Percentiles rank a stretch among this genome's conserved stretches.
phyloP scores from a whole-genome alignment of 2,797 vertebrate species.

The Eospalax fontanierii region DNA sequence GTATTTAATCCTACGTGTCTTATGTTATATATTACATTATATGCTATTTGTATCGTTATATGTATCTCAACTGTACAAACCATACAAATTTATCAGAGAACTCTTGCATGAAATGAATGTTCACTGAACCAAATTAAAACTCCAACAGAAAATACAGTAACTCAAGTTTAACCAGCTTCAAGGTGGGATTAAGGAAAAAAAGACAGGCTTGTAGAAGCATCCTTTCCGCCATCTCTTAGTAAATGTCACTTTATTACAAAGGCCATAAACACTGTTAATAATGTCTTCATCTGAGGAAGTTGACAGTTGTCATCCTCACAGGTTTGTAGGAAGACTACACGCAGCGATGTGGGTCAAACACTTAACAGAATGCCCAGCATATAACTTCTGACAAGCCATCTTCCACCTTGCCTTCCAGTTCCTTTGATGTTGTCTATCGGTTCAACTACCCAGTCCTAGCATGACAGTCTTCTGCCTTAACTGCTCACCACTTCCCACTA shows the following conservation, averaged over 20 bases:
- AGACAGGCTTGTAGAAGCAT: neutral
- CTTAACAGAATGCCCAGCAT: neutral
- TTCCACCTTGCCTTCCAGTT: neutral
- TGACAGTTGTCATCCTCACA: neutral
- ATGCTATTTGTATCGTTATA: constrained; percentile 63
- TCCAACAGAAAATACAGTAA: constrained; percentile 30
- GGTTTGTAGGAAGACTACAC: neutral
- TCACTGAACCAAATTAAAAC: constrained; percentile 58
- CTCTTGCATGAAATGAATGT: constrained; percentile 3
- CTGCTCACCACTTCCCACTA: neutral
- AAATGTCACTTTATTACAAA: constrained; percentile 27
- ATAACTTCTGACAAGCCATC: neutral
- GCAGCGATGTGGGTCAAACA: neutral
- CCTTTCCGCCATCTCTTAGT: neutral
- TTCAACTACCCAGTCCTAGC: neutral
- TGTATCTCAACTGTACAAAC: constrained; percentile 20
- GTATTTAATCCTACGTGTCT: constrained; percentile 46
- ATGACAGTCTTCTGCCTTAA: neutral
- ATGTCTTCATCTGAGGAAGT: neutral
- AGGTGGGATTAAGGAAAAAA: constrained; percentile 30
- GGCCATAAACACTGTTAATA: neutral
- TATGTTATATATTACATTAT: constrained; percentile 44
- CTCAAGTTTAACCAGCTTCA: constrained; percentile 20
- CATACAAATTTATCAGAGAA: constrained; percentile 31
- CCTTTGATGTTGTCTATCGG: neutral